Evolutionary conservation across 2,888 invertebrate genomes (phyloP).

Genomic region (Ornithoptera priamus): DNA sequence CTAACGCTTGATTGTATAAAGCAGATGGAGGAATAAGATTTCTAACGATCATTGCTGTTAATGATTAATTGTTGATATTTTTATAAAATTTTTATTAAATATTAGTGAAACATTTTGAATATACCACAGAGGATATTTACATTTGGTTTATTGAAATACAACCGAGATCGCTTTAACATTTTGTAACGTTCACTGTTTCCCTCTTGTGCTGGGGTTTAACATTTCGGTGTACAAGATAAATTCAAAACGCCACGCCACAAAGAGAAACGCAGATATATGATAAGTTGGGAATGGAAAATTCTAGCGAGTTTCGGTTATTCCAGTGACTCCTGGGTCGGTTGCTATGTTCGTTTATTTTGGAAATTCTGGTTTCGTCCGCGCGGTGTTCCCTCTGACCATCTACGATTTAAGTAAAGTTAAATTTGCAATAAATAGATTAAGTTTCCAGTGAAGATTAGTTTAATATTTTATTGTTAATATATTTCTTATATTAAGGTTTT

Average conservation of each 20-base stretch:
- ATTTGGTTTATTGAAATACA: neutral
- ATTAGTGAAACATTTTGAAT: neutral
- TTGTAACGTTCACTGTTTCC: neutral
- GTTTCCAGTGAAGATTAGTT: neutral
- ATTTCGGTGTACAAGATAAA: constrained; percentile 8
- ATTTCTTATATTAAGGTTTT: no score
- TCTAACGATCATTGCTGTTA: no score
- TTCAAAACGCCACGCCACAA: constrained; percentile 2
- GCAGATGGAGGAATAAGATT: no score
- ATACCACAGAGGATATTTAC: neutral
- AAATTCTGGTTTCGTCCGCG: neutral
- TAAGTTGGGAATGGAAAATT: constrained; percentile 15
- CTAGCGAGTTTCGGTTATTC: constrained; percentile 8
- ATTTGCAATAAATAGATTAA: neutral
- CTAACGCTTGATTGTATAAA: no score
- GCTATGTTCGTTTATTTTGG: constrained; percentile 7
- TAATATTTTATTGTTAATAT: no score
- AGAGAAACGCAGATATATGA: constrained; percentile 10
- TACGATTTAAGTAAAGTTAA: neutral
- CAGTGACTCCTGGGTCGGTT: constrained; percentile 2
- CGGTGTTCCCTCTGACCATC: neutral
- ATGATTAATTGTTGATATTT: neutral
- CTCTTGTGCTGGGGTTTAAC: neutral
- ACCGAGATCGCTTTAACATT: neutral
- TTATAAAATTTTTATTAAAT: neutral